A percentile compares a stretch with the other conserved stretches of the same genome.
These are phyloP conservation scores for Agrilus mali DNA, from an alignment of 2,888 invertebrate genomes.

Conservation along the genomic window DNA sequence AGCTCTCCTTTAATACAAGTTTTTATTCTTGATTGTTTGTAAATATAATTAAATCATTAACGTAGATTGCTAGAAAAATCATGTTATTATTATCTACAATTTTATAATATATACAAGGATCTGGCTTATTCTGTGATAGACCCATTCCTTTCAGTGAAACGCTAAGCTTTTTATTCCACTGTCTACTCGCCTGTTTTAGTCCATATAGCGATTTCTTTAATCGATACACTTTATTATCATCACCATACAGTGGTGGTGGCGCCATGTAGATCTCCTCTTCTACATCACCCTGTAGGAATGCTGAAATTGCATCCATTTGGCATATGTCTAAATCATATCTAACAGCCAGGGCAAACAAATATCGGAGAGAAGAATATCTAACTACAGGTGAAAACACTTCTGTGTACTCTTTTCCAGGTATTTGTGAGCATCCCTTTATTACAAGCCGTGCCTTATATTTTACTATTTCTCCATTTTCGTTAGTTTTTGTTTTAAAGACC, in stretches of 20 bases:
- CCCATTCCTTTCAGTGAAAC: too few species aligned
- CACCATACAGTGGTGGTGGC: too few species aligned
- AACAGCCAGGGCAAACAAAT: conserved; percentile 3
- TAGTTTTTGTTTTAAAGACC: conserved; percentile 2
- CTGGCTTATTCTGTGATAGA: too few species aligned
- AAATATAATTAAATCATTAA: too few species aligned
- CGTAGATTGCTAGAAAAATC: too few species aligned
- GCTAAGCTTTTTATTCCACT: too few species aligned
- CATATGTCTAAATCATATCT: conserved; percentile 1
- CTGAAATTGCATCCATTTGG: conserved; percentile 6
- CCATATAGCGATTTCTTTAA: background rate
- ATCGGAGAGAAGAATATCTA: conserved; percentile 2
- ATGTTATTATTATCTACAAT: too few species aligned
- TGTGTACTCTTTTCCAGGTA: background rate
- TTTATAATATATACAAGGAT: too few species aligned
- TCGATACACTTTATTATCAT: background rate
- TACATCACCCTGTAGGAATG: conserved; percentile 7
- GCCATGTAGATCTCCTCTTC: conserved; percentile 6
- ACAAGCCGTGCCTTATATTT: too few species aligned
- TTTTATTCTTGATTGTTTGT: too few species aligned
- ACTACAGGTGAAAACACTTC: conserved; percentile 2
- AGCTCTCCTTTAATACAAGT: too few species aligned
- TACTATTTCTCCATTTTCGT: background rate
- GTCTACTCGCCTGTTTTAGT: background rate
- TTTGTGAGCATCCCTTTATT: conserved; percentile 1